A percentile compares a stretch with the other conserved stretches of the same genome.
These are phyloP conservation scores for Phylloscopus collybita DNA, from an alignment of 2,797 vertebrate genomes.

Conservation along the genomic window DNA sequence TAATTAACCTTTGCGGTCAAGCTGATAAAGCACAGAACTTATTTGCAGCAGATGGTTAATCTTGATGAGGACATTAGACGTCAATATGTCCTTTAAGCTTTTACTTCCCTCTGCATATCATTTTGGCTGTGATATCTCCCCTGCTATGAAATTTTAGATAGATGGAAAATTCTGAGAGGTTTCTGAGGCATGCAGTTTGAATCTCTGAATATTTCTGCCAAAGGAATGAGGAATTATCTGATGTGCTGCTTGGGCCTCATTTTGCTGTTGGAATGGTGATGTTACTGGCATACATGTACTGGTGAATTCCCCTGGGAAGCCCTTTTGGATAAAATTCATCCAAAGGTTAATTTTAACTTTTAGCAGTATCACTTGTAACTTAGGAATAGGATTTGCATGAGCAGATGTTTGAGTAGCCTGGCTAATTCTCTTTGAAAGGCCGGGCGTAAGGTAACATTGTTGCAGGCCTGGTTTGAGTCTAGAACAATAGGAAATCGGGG, in stretches of 20 bases:
- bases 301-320: not conserved
- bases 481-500: not conserved
- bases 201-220: not conserved
- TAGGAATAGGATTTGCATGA: not conserved
- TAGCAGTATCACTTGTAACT: not conserved
- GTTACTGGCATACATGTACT: not conserved
- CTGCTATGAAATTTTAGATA: not conserved
- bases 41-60: constrained; percentile 8
- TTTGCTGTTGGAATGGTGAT: not conserved
- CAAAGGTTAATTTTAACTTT: not conserved
- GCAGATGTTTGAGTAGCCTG: not conserved
- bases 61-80: not conserved
- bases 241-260: not conserved
- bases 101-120: not conserved
- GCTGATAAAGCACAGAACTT: constrained; percentile 53
- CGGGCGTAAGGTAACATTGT: not conserved
- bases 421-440: not conserved
- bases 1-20: not conserved
- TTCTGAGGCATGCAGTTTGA: not conserved
- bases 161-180: not conserved
- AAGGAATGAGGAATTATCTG: not conserved
- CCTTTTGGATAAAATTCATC: not conserved
- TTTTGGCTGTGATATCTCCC: not conserved
- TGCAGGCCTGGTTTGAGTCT: not conserved
- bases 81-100: not conserved